A percentile compares a stretch with the other conserved stretches of the same genome.
phyloP scores from a whole-genome alignment of 2,888 invertebrate genomes.

The Hoplodrina ambigua region DNA sequence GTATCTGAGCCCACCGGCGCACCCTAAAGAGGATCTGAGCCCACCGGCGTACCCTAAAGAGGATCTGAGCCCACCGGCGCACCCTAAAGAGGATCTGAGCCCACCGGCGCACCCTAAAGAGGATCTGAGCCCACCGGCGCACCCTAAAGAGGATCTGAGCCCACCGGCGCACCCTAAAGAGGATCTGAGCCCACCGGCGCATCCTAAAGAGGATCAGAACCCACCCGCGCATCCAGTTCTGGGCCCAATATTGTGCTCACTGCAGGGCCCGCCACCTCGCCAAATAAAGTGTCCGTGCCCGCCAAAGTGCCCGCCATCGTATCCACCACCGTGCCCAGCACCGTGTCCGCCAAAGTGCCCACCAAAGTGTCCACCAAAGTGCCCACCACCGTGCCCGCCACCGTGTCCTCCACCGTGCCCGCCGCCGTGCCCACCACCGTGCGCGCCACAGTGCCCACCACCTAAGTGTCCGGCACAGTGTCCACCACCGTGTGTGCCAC shows the following conservation, averaged over 20 bases:
- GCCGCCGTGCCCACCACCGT: neutral
- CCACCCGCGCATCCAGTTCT: neutral
- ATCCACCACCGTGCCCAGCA: neutral
- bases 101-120: neutral
- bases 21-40: neutral
- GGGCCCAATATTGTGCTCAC: neutral
- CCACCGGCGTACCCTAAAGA: neutral
- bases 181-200: neutral
- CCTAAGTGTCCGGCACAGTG: neutral
- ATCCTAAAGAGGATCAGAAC: too few relatives aligned
- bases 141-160: neutral
- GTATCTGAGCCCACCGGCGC: neutral
- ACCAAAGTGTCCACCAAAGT: neutral
- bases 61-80: neutral
- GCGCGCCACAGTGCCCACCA: neutral
- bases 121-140: neutral
- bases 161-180: neutral
- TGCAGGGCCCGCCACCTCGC: neutral
- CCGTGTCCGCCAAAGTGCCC: constrained; percentile 1
- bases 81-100: neutral
- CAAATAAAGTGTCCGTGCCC: neutral
- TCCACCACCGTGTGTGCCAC: neutral
- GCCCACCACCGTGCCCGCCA: neutral
- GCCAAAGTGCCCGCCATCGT: neutral
- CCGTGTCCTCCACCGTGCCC: neutral